Evolutionary conservation across 35 echinoderm and acorn worm species (phyloP).

Genomic region (Apostichopus parvimensis): DNA sequence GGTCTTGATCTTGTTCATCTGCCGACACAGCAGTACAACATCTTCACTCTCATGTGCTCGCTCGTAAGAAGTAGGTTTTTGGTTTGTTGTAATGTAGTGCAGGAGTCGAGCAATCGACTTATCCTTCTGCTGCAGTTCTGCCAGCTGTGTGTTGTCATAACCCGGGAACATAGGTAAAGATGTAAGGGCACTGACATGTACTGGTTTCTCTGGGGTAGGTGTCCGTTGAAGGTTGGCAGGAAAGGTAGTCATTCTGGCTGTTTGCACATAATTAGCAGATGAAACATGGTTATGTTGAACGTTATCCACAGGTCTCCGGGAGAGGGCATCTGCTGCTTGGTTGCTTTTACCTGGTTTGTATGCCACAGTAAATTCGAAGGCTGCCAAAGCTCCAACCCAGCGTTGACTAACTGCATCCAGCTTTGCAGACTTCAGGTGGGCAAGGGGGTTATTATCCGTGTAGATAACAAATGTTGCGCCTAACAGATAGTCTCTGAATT

Average conservation of each 20-base stretch:
- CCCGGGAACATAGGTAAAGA: not conserved
- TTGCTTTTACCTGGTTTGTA: slow-evolving; percentile 54
- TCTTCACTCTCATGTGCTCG: not conserved
- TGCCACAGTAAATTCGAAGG: slow-evolving; percentile 42
- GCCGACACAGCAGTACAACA: not conserved
- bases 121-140: slow-evolving; percentile 3
- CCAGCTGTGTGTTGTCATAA: not conserved
- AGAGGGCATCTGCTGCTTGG: slow-evolving; percentile 50
- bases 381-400: slow-evolving; percentile 46
- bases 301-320: not conserved
- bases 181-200: no score
- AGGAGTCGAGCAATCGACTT: not conserved
- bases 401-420: slow-evolving; percentile 53
- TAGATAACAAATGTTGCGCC: slow-evolving; percentile 34
- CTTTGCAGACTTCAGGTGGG: slow-evolving; percentile 56
- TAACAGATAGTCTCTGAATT: not conserved
- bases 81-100: not conserved
- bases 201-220: no score
- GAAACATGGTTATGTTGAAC: not conserved
- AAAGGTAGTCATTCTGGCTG: not conserved
- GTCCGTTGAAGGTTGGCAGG: not conserved
- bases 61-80: not conserved
- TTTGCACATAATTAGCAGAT: not conserved
- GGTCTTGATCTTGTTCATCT: not conserved
- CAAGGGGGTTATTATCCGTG: slow-evolving; percentile 62